These are phyloP conservation scores for Halictus quadricinctus DNA, from an alignment of 2,888 invertebrate genomes.

Conservation along the genomic window DNA sequence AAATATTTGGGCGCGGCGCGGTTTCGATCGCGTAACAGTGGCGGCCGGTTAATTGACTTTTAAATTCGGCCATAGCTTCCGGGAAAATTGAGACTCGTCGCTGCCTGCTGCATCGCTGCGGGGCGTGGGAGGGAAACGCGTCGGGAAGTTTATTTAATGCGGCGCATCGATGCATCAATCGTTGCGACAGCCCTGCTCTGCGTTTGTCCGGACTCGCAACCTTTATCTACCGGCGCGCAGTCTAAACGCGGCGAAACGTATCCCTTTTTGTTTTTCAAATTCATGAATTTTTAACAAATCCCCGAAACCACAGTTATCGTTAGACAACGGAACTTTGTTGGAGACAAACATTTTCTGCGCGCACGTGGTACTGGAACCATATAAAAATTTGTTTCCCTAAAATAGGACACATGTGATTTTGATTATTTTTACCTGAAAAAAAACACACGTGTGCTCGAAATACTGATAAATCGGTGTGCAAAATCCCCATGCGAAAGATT, in stretches of 20 bases:
- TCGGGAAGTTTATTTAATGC: conserved; percentile 10
- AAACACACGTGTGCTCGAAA: background rate
- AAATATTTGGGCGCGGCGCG: conserved; percentile 38
- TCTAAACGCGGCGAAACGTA: background rate
- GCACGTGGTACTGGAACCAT: background rate
- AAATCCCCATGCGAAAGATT: background rate
- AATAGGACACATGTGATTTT: background rate
- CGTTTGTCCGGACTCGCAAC: background rate
- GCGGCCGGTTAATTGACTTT: conserved; percentile 49
- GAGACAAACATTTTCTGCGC: background rate
- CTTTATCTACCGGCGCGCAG: background rate
- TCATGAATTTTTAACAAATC: background rate
- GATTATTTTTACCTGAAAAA: background rate
- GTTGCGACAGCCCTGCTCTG: background rate
- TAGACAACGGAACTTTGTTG: background rate
- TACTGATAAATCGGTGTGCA: background rate
- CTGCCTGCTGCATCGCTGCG: background rate
- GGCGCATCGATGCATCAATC: conserved; percentile 10
- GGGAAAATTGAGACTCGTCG: conserved; percentile 39
- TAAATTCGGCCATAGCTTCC: conserved; percentile 36
- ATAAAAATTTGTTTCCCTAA: too few species aligned
- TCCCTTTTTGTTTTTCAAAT: background rate
- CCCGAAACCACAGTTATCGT: background rate
- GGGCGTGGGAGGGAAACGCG: background rate
- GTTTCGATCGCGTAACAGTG: conserved; percentile 35